Percentiles rank a stretch among this genome's conserved stretches.
phyloP scores from a whole-genome alignment of 2,113 vertebrate genomes.

The Thamnaconus septentrionalis region DNA sequence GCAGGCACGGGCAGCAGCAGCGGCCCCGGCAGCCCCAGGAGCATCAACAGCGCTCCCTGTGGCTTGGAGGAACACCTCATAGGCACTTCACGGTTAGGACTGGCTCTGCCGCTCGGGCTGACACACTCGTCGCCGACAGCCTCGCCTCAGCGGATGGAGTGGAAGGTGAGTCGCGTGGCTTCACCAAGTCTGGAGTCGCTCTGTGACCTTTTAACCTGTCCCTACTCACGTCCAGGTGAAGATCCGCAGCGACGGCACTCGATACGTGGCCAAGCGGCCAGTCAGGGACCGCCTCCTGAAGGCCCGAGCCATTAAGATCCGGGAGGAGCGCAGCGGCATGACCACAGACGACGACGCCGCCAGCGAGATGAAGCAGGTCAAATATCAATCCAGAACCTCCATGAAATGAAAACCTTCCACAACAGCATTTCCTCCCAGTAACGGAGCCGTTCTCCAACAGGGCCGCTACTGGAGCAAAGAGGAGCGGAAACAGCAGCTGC shows the following conservation, averaged over 20 bases:
- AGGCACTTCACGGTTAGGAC: conserved; percentile 46
- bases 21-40: conserved; percentile 59
- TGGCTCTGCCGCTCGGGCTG: conserved; percentile 46
- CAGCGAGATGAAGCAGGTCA: conserved; percentile 82
- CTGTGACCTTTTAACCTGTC: background rate
- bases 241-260: conserved; percentile 79
- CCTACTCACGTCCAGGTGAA: conserved; percentile 60
- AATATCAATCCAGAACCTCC: background rate
- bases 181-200: too few relatives aligned
- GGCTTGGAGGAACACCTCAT: conserved; percentile 27
- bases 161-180: conserved; percentile 66
- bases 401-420: too few relatives aligned
- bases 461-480: conserved; percentile 90
- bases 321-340: conserved; percentile 86
- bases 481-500: conserved; percentile 86
- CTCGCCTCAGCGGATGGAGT: conserved; percentile 79
- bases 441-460: conserved; percentile 31
- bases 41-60: conserved; percentile 63
- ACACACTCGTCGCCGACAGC: conserved; percentile 32
- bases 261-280: conserved; percentile 82
- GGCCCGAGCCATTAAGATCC: conserved; percentile 84
- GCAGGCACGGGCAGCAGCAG: conserved; percentile 36
- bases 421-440: background rate
- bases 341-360: conserved; percentile 85
- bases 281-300: conserved; percentile 85